phyloP scores from a whole-genome alignment of 2,888 invertebrate species.

The Eupithecia dodoneata region DNA sequence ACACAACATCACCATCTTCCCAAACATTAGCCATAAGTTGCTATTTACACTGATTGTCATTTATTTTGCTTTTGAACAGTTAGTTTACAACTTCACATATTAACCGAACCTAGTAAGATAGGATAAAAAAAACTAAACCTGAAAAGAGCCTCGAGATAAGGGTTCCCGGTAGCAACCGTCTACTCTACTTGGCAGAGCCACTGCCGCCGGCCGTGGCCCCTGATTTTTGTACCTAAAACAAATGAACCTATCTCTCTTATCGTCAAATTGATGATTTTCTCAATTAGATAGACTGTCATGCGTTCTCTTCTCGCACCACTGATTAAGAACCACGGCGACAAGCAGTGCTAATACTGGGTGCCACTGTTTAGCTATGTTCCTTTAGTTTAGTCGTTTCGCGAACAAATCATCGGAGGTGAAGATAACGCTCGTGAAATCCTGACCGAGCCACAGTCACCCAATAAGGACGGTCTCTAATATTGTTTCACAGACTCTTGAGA shows the following conservation, averaged over 20 bases:
- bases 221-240: not conserved
- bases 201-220: too few relatives aligned
- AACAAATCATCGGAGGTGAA: slow-evolving; percentile 13
- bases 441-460: slow-evolving; percentile 9
- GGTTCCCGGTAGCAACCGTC: not conserved
- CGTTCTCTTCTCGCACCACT: slow-evolving; percentile 37
- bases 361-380: not conserved
- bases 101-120: not conserved
- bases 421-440: not conserved
- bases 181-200: not conserved
- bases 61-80: too few relatives aligned
- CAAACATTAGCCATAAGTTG: not conserved
- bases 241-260: not conserved
- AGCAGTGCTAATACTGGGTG: slow-evolving; percentile 16
- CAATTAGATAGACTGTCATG: slow-evolving; percentile 27
- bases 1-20: not conserved
- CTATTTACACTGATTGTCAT: too few relatives aligned
- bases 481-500: not conserved
- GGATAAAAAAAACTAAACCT: not conserved
- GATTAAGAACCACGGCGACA: slow-evolving; percentile 33
- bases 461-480: slow-evolving; percentile 6
- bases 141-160: too few relatives aligned
- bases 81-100: too few relatives aligned
- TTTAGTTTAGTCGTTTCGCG: slow-evolving; percentile 27
- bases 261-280: not conserved